A percentile compares a stretch with the other conserved stretches of the same genome.
Conservation (phyloP, 2,113 vertebrate genomes). For the Amblyopsis rosae region DNA sequence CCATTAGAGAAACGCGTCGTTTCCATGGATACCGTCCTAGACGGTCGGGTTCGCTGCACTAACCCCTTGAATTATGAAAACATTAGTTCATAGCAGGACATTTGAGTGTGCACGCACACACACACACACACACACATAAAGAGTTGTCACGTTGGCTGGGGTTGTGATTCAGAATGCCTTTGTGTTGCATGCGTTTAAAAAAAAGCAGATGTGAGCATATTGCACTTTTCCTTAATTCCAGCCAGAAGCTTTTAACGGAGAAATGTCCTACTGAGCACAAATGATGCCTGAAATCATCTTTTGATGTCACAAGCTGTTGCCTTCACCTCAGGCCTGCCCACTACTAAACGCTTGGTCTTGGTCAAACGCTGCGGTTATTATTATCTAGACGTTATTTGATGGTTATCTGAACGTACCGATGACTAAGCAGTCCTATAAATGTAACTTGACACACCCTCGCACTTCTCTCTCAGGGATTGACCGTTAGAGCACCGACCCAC, state of each 20-base stretch:
- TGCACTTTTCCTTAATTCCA: constrained; percentile 10
- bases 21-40: constrained; percentile 54
- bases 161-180: constrained; percentile 13
- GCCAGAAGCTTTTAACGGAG: constrained; percentile 5
- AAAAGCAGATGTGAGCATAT: constrained; percentile 52
- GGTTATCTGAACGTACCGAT: not conserved
- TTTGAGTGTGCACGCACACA: not conserved
- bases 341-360: constrained; percentile 1
- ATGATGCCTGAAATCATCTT: not conserved
- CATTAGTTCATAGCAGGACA: constrained; percentile 38
- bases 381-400: constrained; percentile 24
- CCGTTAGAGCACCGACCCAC: not conserved
- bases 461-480: not conserved
- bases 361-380: constrained; percentile 9
- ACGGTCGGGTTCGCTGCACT: constrained; percentile 48
- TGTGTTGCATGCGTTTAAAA: constrained; percentile 8
- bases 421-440: constrained; percentile 19
- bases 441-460: constrained; percentile 14
- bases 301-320: constrained; percentile 7
- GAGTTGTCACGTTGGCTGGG: constrained; percentile 11
- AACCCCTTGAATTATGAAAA: constrained; percentile 62
- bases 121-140: not conserved
- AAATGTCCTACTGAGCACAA: constrained; percentile 11
- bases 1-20: constrained; percentile 47
- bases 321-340: not conserved